Percentiles rank a stretch among this genome's conserved stretches.
Conservation (phyloP, 1,140 invertebrate species). For the Lucilia sericata region DNA sequence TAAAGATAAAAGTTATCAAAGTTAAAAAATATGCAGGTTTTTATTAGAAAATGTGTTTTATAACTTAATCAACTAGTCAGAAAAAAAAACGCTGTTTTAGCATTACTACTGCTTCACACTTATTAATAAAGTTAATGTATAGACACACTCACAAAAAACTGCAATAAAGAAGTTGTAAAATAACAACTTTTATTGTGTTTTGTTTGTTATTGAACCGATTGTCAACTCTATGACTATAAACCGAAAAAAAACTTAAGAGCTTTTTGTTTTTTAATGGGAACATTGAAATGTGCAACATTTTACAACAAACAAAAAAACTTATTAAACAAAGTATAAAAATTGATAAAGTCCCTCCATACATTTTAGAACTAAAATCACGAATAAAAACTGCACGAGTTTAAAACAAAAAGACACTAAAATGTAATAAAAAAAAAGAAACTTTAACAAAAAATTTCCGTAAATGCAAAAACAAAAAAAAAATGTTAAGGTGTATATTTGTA, state of each 20-base stretch:
- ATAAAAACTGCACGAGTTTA: background rate
- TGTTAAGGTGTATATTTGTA: background rate
- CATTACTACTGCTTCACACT: no score
- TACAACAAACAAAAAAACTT: background rate
- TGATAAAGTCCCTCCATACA: background rate
- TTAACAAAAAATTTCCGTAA: background rate
- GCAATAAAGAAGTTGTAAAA: background rate
- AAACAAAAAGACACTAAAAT: background rate
- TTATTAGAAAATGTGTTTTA: no score
- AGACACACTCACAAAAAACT: background rate
- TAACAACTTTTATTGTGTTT: background rate
- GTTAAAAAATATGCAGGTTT: no score
- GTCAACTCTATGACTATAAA: background rate
- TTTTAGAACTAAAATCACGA: background rate
- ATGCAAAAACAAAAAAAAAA: background rate
- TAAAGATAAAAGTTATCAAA: no score
- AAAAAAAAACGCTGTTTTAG: no score
- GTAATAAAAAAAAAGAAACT: background rate
- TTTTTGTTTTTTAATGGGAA: background rate
- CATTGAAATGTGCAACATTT: background rate
- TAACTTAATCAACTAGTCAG: no score
- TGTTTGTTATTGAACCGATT: background rate
- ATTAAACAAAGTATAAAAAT: background rate
- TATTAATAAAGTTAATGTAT: no score
- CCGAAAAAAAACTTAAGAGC: background rate